Conservation (phyloP, 2,888 invertebrate genomes). For the Hipparchia sbordonii region DNA sequence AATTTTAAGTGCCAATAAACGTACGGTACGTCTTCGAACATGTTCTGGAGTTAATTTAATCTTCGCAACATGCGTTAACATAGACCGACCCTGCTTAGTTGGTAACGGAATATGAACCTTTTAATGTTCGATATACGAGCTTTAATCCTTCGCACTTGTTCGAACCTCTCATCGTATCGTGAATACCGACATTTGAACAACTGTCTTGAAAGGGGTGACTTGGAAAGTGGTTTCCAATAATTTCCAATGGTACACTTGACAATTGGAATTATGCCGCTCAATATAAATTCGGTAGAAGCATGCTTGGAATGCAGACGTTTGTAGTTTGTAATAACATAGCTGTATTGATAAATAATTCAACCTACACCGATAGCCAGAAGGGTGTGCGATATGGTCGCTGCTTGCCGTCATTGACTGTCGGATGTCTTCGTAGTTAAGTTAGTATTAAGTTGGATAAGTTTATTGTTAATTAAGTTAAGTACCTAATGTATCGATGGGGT, state of each 20-base stretch:
- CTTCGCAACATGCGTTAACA: constrained; percentile 30
- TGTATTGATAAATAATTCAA: too few species aligned
- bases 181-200: constrained; percentile 35
- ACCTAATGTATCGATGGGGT: too few species aligned
- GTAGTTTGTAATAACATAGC: neutral
- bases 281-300: constrained; percentile 1
- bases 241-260: constrained; percentile 24
- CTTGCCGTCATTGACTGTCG: too few species aligned
- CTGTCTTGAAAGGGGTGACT: constrained; percentile 30
- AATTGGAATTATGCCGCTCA: constrained; percentile 23
- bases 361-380: too few species aligned
- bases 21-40: constrained; percentile 26
- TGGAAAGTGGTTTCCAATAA: constrained; percentile 37
- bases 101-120: neutral
- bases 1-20: constrained; percentile 33
- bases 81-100: neutral
- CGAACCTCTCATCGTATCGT: constrained; percentile 14
- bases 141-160: neutral
- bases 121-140: neutral
- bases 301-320: neutral
- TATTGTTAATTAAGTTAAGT: too few species aligned
- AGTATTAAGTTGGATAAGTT: too few species aligned
- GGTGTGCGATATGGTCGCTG: too few species aligned
- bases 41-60: constrained; percentile 37
- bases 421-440: too few species aligned